Conservation (phyloP, 2,113 vertebrate genomes). For the Lasiurus cinereus region DNA sequence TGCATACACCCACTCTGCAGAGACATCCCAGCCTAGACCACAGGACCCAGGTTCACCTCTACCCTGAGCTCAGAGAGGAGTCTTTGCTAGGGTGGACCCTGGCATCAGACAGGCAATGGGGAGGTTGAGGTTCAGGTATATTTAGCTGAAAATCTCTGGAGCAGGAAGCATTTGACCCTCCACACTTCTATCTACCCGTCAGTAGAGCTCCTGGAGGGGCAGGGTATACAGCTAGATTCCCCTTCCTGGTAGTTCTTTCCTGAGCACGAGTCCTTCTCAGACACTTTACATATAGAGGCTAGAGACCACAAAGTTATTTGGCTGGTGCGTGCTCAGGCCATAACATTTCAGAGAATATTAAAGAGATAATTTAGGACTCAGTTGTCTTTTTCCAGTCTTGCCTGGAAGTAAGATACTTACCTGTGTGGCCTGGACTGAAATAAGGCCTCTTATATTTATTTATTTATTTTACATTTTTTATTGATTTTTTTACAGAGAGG, state of each 20-base stretch:
- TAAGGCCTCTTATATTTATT: not conserved
- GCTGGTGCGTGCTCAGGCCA: not conserved
- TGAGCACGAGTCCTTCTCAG: not conserved
- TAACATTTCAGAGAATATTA: not conserved
- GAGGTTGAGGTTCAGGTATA: not conserved
- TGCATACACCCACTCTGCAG: not conserved
- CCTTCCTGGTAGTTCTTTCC: not conserved
- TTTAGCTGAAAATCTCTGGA: constrained; percentile 9
- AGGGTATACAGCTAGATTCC: not conserved
- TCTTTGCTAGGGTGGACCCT: not conserved
- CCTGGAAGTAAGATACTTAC: constrained; percentile 35
- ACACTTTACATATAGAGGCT: not conserved
- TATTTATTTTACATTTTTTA: too few relatives aligned
- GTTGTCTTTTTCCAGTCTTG: constrained; percentile 11
- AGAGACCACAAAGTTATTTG: constrained; percentile 2
- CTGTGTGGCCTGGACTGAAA: constrained; percentile 28
- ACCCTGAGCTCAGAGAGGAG: not conserved
- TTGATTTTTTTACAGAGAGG: too few relatives aligned
- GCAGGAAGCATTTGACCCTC: not conserved
- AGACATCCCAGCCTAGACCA: not conserved
- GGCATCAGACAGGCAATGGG: not conserved
- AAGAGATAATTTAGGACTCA: constrained; percentile 30
- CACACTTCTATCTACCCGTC: not conserved
- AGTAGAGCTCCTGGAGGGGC: not conserved
- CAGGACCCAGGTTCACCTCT: not conserved